These are phyloP conservation scores for Drosophila quasianomalipes DNA, from an alignment of 2,888 invertebrate species.

Conservation along the genomic window DNA sequence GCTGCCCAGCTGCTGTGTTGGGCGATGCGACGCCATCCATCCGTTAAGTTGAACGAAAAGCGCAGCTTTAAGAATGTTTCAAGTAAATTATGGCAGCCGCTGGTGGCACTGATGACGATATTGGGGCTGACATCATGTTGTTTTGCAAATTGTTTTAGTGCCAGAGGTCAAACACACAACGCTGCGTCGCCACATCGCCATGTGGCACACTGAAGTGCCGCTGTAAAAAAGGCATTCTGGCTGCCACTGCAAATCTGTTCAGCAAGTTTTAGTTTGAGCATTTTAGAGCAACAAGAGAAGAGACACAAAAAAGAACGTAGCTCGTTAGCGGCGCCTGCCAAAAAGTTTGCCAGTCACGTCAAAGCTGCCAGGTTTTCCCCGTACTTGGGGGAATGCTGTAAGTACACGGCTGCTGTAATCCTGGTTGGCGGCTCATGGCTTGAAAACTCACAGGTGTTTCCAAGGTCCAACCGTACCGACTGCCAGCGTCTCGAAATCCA, in stretches of 20 bases:
- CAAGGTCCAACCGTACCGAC: conserved; percentile 57
- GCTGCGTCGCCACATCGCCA: conserved; percentile 48
- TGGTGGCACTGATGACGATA: conserved; percentile 44
- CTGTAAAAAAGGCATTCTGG: conserved; percentile 64
- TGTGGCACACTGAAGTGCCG: conserved; percentile 75
- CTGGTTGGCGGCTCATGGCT: conserved; percentile 69
- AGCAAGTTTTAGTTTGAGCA: conserved; percentile 77
- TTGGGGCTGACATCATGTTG: conserved; percentile 76
- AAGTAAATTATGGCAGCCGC: conserved; percentile 71
- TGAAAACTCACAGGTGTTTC: conserved; percentile 73
- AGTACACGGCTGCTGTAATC: conserved; percentile 71
- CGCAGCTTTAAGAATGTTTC: conserved; percentile 78
- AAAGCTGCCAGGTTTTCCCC: conserved; percentile 69
- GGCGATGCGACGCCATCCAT: conserved; percentile 5
- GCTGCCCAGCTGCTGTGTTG: conserved; percentile 3
- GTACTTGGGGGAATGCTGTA: conserved; percentile 32
- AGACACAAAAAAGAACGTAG: conserved; percentile 44
- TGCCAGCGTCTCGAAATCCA: conserved; percentile 31
- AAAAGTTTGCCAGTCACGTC: conserved; percentile 79
- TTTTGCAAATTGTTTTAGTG: conserved; percentile 80
- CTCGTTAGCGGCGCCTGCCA: conserved; percentile 78
- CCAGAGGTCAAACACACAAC: conserved; percentile 67
- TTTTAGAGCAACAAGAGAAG: conserved; percentile 71
- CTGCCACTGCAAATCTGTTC: conserved; percentile 70
- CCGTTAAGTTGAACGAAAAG: conserved; percentile 61